A percentile compares a stretch with the other conserved stretches of the same genome.
phyloP scores from a whole-genome alignment of 2,113 vertebrate genomes.

The Girardinichthys multiradiatus region DNA sequence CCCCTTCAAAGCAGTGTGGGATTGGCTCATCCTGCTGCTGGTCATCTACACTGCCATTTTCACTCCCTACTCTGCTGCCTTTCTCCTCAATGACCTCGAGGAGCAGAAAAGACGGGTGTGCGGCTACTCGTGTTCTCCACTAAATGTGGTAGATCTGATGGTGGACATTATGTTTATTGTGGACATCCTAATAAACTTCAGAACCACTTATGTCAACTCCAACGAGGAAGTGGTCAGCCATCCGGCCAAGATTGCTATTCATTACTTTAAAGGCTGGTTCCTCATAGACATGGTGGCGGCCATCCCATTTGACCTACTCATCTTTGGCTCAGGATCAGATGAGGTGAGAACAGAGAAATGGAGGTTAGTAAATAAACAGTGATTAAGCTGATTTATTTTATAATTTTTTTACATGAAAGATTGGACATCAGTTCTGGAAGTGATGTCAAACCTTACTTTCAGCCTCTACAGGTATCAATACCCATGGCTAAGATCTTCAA shows the following conservation, averaged over 20 bases:
- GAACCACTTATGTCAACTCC: conserved; percentile 96
- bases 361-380: neutral
- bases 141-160: conserved; percentile 98
- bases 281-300: conserved; percentile 99
- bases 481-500: too few species aligned
- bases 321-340: conserved; percentile 98
- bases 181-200: conserved; percentile 99
- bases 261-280: conserved; percentile 99
- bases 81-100: conserved; percentile 95
- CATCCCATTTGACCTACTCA: conserved; percentile 98
- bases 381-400: neutral
- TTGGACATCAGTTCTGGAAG: too few species aligned
- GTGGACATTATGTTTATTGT: conserved; percentile 99
- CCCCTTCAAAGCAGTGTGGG: conserved; percentile 99
- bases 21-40: conserved; percentile 96
- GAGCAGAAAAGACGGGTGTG: conserved; percentile 92
- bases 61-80: conserved; percentile 97
- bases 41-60: conserved; percentile 99
- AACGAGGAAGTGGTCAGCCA: conserved; percentile 99
- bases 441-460: too few species aligned
- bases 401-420: neutral
- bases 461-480: too few species aligned
- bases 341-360: conserved; percentile 85
- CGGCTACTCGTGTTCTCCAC: conserved; percentile 96
- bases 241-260: conserved; percentile 96